Percentiles rank a stretch among this genome's conserved stretches.
These are phyloP conservation scores for Edolisoma coerulescens DNA, from an alignment of 2,113 vertebrate species.

Conservation along the genomic window DNA sequence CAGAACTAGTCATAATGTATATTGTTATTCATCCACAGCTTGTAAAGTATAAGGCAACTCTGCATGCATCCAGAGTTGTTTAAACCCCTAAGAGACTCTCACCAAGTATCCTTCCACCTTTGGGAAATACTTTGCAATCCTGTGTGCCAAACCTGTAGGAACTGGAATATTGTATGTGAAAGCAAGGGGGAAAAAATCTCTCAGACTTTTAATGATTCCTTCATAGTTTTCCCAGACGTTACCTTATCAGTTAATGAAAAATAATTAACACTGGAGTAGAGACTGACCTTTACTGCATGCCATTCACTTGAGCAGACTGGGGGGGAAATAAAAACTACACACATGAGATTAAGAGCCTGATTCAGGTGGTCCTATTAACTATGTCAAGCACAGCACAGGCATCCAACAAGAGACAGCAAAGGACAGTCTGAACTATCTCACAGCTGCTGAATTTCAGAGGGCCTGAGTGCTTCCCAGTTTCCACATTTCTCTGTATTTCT, in stretches of 20 bases:
- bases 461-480: not conserved
- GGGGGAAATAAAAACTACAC: not conserved
- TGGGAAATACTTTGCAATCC: not conserved
- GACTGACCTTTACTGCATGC: not conserved
- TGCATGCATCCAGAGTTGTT: too few relatives aligned
- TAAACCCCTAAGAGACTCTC: not conserved
- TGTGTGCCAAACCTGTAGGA: not conserved
- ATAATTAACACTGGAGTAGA: not conserved
- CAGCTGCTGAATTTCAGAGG: not conserved
- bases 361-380: not conserved
- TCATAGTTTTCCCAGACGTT: not conserved
- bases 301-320: not conserved
- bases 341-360: not conserved
- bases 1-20: not conserved
- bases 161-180: not conserved
- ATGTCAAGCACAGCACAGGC: not conserved
- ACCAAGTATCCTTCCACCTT: not conserved
- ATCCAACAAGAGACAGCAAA: not conserved
- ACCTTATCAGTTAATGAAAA: not conserved
- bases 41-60: not conserved
- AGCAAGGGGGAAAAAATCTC: not conserved
- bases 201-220: not conserved
- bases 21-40: not conserved
- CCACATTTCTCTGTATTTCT: not conserved
- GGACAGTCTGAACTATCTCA: not conserved